Evolutionary conservation across 2,113 vertebrate species (phyloP), one percentile per base, ranked within the genome.

Genomic region (Megaleporinus macrocephalus): DNA sequence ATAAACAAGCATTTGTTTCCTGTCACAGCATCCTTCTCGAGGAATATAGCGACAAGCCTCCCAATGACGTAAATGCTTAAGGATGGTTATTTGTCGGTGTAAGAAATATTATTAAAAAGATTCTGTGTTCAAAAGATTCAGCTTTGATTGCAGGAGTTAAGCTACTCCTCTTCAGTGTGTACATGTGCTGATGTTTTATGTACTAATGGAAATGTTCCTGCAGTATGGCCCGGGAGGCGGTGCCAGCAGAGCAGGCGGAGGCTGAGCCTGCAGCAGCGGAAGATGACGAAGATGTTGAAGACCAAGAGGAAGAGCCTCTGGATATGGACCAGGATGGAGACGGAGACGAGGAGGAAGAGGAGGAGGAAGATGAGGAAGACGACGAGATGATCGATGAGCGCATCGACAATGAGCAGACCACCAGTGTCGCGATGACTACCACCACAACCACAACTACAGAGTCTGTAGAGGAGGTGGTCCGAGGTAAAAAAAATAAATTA

Each of bases 401-500:
- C 3, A 92, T 91, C 3, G 94, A 94, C 0, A 95, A 95, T 26
- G 97, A 98, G 84, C 93, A 94, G 33, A 95, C 95, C 0, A 96
- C 97, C 86, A 96, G 93, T 77, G 93, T 97, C 22, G 98, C 97
- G 83, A 97, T 97, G 91, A 98, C 97, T 0, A 97, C 96, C 82
- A 97, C 97, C 2, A 98, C 97, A 70, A 99, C 97, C 70, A 99
- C 97, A 82, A 88, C 87, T 0, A 89, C 88, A 0, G 98, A 99
- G 86, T 99, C 97, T 1, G 97, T 99, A 78, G 98, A 99, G 88
- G 98, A 99, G 86, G 98, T 99, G 53, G 98, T 99, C 79, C 93
- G 94, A 94, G 98, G 98, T 99, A 94, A 96, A 85, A 27, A n/a
- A n/a, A n/a, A n/a, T n/a, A n/a, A n/a, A n/a, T n/a, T n/a, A n/a